Evolutionary conservation across 2,888 invertebrate species (phyloP), one percentile per base, ranked within the genome.

Genomic region (Aphodius sticticus): DNA sequence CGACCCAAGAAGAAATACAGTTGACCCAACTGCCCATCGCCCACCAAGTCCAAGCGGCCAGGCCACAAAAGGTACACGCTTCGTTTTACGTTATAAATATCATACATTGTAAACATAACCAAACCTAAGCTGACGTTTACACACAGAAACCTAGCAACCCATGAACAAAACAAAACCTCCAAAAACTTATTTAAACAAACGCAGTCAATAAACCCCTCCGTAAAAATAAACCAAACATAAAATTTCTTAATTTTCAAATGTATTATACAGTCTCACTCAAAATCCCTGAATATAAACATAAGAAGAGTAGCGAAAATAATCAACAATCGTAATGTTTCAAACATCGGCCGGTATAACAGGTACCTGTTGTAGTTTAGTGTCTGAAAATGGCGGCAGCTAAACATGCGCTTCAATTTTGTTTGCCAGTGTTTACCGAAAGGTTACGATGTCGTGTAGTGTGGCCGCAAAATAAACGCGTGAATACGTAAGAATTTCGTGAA

Each of bases 1-100:
- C 89, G 90, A 86, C 89, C 91, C 84, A 91, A 90, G 89, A 91
- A 90, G 90, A 91, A 90, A 90, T 89, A 89, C 88, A 91, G 91
- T 91, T 91, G 91, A 91, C 91, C 89, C 87, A 87, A 86, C 88
- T 87, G 88, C 87, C 86, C 87, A 87, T 82, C 84, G 85, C 86
- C 84, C 86, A 84, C 86, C 87, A 87, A 86, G 86, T 85, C 86
- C 87, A 85, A 86, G 85, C 87, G 87, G 87, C 88, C 85, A 85
- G 86, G 88, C 87, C 88, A 87, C 85, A 84, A 86, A 88, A 89
- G 89, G 89, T 89, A 86, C 87, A 7, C 53, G 12, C 53, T 12
- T 53, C 53, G 53, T 53, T 53, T 53, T 53, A 53, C 53, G 7
- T 53, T 38, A 53, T 53, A 53, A 53, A 53, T 53, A 53, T 1